A percentile compares a stretch with the other conserved stretches of the same genome.
Evolutionary conservation across 2,888 invertebrate genomes (phyloP).

Genomic region (Nomada hirtipes): DNA sequence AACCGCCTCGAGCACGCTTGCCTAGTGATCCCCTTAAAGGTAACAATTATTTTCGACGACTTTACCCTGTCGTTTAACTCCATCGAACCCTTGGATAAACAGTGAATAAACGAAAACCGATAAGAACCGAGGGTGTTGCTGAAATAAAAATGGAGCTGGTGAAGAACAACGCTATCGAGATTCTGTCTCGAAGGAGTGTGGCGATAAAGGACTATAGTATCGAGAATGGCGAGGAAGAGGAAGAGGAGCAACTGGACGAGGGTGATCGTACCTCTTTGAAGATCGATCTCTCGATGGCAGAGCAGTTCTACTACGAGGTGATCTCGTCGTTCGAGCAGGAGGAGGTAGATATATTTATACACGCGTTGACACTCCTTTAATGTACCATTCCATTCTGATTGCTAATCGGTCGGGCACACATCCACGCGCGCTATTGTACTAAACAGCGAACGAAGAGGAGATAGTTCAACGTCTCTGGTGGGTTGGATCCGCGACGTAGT

Average conservation of each 20-base stretch:
- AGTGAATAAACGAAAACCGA: not conserved
- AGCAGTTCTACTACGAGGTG: constrained; percentile 83
- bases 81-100: not conserved
- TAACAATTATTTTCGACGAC: not conserved
- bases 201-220: constrained; percentile 79
- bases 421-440: constrained; percentile 24
- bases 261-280: constrained; percentile 78
- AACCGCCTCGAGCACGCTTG: not conserved
- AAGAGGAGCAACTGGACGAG: constrained; percentile 65
- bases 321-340: constrained; percentile 83
- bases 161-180: constrained; percentile 81
- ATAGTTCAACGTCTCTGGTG: not conserved
- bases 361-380: constrained; percentile 60
- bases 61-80: not conserved
- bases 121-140: not conserved
- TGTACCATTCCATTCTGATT: constrained; percentile 59
- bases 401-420: constrained; percentile 50
- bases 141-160: constrained; percentile 79
- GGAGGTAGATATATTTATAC: constrained; percentile 76
- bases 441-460: not conserved
- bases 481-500: not conserved
- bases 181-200: constrained; percentile 80
- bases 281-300: constrained; percentile 82
- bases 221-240: constrained; percentile 72
- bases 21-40: not conserved